Conservation (phyloP, 2,797 vertebrate species). For the Tangara arthus region DNA sequence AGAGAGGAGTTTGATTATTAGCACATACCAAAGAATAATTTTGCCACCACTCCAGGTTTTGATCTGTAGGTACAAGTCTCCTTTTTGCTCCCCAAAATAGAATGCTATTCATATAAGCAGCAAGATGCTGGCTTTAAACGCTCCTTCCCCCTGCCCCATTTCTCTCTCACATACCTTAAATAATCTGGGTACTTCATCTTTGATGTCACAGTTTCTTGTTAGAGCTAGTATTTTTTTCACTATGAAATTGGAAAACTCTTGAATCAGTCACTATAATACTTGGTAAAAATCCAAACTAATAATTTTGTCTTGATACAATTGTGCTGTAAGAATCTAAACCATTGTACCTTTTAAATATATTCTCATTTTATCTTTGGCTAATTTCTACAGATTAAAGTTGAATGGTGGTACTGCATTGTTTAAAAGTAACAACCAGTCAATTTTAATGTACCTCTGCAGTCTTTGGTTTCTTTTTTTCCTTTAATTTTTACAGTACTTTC, state of each 20-base stretch:
- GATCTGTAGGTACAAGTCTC: background rate
- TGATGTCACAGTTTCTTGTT: background rate
- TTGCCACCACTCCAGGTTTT: background rate
- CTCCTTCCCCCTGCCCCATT: background rate
- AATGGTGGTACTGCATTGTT: background rate
- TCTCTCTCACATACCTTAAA: background rate
- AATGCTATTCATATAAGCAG: background rate
- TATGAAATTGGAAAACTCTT: background rate
- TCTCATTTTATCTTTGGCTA: background rate
- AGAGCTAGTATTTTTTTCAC: background rate
- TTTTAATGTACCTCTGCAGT: background rate
- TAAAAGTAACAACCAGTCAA: background rate
- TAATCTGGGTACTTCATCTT: background rate
- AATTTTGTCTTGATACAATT: background rate
- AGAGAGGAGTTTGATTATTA: background rate
- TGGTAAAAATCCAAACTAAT: background rate
- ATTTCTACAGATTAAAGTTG: background rate
- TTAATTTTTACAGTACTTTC: slow-evolving; percentile 83
- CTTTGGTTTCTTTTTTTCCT: background rate
- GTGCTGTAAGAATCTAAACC: background rate
- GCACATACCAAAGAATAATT: background rate
- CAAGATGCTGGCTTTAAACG: background rate
- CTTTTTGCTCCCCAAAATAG: background rate
- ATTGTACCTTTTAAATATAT: background rate
- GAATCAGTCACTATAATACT: background rate